Conservation (phyloP, 2,113 vertebrate genomes). For the Labeo catla region DNA sequence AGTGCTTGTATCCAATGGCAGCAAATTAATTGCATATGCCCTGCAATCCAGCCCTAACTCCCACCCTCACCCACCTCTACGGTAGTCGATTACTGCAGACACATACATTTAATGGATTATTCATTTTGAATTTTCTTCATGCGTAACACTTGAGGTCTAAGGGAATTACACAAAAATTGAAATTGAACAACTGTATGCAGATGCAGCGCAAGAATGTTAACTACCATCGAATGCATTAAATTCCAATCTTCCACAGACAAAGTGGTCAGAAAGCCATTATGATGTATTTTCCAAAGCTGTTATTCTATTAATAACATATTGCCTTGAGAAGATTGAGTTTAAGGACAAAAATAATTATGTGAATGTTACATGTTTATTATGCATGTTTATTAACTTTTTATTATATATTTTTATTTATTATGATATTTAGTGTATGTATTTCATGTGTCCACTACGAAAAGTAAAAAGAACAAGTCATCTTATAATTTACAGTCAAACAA, state of each 20-base stretch:
- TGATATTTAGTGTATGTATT: no score
- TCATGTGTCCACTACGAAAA: no score
- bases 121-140: constrained; percentile 39
- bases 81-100: constrained; percentile 4
- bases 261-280: constrained; percentile 19
- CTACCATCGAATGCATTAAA: constrained; percentile 22
- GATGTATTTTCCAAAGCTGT: constrained; percentile 14
- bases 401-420: no score
- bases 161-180: constrained; percentile 19
- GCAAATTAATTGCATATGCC: constrained; percentile 29
- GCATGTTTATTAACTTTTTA: no score
- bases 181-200: constrained; percentile 8
- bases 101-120: constrained; percentile 44
- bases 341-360: background rate
- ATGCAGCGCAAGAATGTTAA: constrained; percentile 2
- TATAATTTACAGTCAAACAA: no score
- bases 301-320: constrained; percentile 3
- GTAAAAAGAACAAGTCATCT: no score
- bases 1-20: background rate
- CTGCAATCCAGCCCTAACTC: background rate
- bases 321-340: background rate
- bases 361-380: no score
- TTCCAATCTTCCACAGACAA: constrained; percentile 4
- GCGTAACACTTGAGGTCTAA: background rate
- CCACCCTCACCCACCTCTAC: background rate